Evolutionary conservation across 1,140 invertebrate genomes (phyloP).

Genomic region (Meloidogyne floridensis): DNA sequence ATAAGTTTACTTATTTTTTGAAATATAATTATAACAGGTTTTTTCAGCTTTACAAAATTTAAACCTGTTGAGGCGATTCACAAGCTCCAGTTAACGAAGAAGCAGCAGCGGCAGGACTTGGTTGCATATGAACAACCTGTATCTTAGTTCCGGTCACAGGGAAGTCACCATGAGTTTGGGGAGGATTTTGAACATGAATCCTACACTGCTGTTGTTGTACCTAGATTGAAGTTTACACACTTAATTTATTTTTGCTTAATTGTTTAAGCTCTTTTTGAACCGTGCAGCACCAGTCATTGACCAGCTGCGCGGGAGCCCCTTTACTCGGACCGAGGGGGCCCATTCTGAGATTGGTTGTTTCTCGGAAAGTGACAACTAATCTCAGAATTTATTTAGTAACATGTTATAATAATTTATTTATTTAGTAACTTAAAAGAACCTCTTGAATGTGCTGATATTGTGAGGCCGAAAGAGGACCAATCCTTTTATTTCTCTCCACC

Average conservation of each 20-base stretch:
- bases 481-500: not conserved
- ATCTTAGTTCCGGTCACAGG: conserved; percentile 32
- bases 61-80: not conserved
- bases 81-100: not conserved
- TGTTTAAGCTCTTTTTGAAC: too few species aligned
- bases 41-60: not conserved
- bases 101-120: not conserved
- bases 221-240: not conserved
- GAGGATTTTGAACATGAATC: conserved; percentile 38
- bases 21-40: too few species aligned
- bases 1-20: not conserved
- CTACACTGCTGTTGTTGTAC: conserved; percentile 21
- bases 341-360: too few species aligned
- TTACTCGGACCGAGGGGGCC: too few species aligned
- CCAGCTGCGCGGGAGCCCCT: too few species aligned
- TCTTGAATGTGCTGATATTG: not conserved
- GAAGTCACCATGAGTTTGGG: conserved; percentile 31
- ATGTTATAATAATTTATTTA: not conserved
- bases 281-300: too few species aligned
- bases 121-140: conserved; percentile 34
- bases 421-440: not conserved
- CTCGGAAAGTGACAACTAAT: too few species aligned
- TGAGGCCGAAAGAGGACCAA: not conserved
- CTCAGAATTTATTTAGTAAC: too few species aligned
- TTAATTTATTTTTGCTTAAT: too few species aligned